Conservation (phyloP, 1,140 invertebrate genomes). For the Orchestia grillus region DNA sequence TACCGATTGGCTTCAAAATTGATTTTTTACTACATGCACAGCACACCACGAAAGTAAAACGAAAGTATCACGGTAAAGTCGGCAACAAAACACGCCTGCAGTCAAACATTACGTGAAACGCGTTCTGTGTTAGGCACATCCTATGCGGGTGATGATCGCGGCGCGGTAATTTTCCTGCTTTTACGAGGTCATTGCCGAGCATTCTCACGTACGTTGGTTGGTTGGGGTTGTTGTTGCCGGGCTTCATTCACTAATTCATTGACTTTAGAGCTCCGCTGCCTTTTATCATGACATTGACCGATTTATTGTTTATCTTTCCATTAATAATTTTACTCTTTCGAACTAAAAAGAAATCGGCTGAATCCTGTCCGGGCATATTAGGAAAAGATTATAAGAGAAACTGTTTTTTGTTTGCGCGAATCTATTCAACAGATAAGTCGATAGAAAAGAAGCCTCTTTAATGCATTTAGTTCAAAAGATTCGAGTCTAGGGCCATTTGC, state of each 20-base stretch:
- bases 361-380: not conserved
- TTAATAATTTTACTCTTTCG: not conserved
- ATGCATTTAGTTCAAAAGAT: too few relatives aligned
- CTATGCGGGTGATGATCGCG: not conserved
- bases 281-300: not conserved
- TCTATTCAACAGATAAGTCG: too few relatives aligned
- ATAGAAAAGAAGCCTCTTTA: too few relatives aligned
- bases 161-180: slow-evolving; percentile 38
- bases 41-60: not conserved
- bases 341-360: not conserved
- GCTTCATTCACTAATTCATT: not conserved
- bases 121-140: not conserved
- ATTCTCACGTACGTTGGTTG: not conserved
- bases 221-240: not conserved
- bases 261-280: not conserved
- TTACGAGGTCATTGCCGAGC: slow-evolving; percentile 42
- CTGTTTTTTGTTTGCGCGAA: too few relatives aligned
- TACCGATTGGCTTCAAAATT: too few relatives aligned
- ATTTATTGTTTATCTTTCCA: not conserved
- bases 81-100: not conserved
- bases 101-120: not conserved
- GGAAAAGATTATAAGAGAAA: too few relatives aligned
- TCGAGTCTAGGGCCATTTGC: too few relatives aligned
- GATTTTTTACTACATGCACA: too few relatives aligned
- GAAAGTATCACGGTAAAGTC: not conserved